A percentile compares a stretch with the other conserved stretches of the same genome.
Evolutionary conservation across 2,888 invertebrate genomes (phyloP).

Genomic region (Odontomyia ornata): DNA sequence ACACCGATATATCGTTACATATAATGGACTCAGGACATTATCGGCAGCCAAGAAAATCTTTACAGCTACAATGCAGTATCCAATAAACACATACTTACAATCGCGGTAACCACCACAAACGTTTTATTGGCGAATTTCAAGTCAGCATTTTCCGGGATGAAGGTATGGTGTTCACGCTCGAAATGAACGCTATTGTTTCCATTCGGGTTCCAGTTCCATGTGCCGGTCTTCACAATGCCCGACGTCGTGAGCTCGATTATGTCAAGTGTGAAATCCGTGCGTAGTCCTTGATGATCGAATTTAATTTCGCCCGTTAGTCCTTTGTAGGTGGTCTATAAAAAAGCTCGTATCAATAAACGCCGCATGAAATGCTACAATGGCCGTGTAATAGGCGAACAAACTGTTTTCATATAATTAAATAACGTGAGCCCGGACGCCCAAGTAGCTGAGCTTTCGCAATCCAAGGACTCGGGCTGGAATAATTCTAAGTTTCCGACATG

Average conservation of each 20-base stretch:
- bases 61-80: too few species aligned
- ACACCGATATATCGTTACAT: too few species aligned
- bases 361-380: conserved; percentile 5
- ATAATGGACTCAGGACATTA: too few species aligned
- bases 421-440: conserved; percentile 86
- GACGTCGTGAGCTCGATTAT: conserved; percentile 71
- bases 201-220: conserved; percentile 72
- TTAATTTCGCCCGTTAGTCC: conserved; percentile 79
- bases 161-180: conserved; percentile 59
- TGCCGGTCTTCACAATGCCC: conserved; percentile 74
- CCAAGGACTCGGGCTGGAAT: conserved; percentile 63
- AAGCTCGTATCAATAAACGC: background rate
- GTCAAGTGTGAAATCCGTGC: conserved; percentile 75
- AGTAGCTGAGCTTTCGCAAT: conserved; percentile 68
- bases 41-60: too few species aligned
- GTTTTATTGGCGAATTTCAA: conserved; percentile 76
- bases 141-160: conserved; percentile 65
- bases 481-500: conserved; percentile 66
- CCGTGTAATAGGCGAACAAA: conserved; percentile 46
- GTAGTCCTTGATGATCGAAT: conserved; percentile 79
- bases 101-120: conserved; percentile 74
- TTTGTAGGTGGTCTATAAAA: conserved; percentile 56
- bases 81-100: conserved; percentile 66
- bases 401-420: conserved; percentile 75
- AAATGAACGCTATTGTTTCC: conserved; percentile 23